These are phyloP conservation scores for Hermaeophaga mercurialis DNA, from an alignment of 2,888 invertebrate species.

Conservation along the genomic window DNA sequence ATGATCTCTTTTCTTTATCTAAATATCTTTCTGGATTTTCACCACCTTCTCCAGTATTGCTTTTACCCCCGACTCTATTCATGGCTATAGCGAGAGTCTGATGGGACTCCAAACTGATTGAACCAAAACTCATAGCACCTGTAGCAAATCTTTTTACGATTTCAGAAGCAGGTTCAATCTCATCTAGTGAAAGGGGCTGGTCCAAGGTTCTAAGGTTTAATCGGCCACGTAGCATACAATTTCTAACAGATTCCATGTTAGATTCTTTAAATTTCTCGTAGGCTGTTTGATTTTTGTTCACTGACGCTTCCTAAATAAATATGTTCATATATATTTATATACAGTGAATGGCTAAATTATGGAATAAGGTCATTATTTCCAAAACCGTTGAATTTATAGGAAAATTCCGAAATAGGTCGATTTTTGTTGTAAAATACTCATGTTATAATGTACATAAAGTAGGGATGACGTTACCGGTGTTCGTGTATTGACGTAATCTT, in stretches of 20 bases:
- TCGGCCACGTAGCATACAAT: slow-evolving; percentile 92
- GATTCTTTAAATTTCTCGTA: slow-evolving; percentile 87
- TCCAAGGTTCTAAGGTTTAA: slow-evolving; percentile 81
- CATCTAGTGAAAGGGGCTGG: slow-evolving; percentile 79
- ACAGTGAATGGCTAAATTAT: no score
- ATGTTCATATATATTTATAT: no score
- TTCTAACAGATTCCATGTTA: slow-evolving; percentile 82
- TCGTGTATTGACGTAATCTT: no score
- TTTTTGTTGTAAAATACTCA: no score
- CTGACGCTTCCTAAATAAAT: slow-evolving; percentile 90
- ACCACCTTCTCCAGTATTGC: slow-evolving; percentile 98
- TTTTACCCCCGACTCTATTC: slow-evolving; percentile 82
- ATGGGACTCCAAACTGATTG: slow-evolving; percentile 96
- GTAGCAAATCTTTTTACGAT: slow-evolving; percentile 96
- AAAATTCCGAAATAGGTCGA: no score
- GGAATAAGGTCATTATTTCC: no score
- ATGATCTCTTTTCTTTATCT: slow-evolving; percentile 78
- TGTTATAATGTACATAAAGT: no score
- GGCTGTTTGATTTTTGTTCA: slow-evolving; percentile 77
- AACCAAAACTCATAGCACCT: slow-evolving; percentile 66
- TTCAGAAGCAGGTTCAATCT: slow-evolving; percentile 91
- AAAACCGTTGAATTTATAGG: no score
- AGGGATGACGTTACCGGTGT: no score
- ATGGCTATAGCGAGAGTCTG: slow-evolving; percentile 93
- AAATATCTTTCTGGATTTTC: slow-evolving; percentile 75